Conservation (phyloP, 2,888 invertebrate genomes). For the Cynaeus angustus region DNA sequence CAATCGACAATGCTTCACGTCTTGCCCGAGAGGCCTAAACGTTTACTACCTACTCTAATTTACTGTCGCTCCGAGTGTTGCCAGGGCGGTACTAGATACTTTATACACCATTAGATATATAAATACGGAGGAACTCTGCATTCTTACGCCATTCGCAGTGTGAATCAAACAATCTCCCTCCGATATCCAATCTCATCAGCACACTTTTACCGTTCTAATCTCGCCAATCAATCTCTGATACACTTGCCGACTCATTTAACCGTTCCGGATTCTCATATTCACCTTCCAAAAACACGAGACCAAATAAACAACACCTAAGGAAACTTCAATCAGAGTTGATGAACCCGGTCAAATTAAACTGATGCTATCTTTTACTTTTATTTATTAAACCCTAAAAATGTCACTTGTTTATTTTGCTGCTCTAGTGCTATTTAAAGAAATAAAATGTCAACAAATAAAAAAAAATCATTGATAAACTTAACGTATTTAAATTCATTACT, state of each 20-base stretch:
- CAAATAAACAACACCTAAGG: slow-evolving; percentile 17
- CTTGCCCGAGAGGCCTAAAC: slow-evolving; percentile 58
- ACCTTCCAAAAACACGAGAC: slow-evolving; percentile 17
- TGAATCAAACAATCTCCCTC: slow-evolving; percentile 31
- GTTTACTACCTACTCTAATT: slow-evolving; percentile 57
- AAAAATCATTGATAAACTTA: too few relatives aligned
- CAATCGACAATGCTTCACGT: slow-evolving; percentile 68
- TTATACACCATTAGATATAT: slow-evolving; percentile 48
- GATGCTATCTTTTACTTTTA: not conserved
- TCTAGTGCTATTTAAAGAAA: too few relatives aligned
- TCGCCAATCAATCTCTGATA: slow-evolving; percentile 40
- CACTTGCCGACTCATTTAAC: slow-evolving; percentile 28
- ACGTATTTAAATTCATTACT: too few relatives aligned
- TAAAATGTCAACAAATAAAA: too few relatives aligned
- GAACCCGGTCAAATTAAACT: not conserved
- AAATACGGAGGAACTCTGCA: slow-evolving; percentile 41
- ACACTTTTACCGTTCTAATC: slow-evolving; percentile 35
- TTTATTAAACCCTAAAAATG: too few relatives aligned
- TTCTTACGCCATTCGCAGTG: slow-evolving; percentile 23
- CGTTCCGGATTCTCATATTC: slow-evolving; percentile 18
- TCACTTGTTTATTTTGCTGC: too few relatives aligned
- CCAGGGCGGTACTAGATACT: slow-evolving; percentile 50
- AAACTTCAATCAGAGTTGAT: not conserved
- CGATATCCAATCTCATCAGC: slow-evolving; percentile 35
- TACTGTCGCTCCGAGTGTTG: slow-evolving; percentile 56